Evolutionary conservation across 2,797 vertebrate species (phyloP).

Genomic region (Anas acuta): DNA sequence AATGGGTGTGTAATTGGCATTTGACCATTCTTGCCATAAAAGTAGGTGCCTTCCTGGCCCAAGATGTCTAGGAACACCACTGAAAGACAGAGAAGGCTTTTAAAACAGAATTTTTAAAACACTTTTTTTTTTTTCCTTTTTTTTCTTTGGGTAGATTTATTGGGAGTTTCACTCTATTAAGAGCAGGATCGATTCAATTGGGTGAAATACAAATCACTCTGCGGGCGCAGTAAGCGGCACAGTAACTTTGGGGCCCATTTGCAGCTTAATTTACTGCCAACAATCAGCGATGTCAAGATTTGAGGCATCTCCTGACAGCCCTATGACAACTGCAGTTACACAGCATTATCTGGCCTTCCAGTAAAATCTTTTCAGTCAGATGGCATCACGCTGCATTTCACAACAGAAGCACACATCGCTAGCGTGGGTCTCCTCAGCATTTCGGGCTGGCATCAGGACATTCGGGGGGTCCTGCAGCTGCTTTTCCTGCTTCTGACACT

Average conservation of each 20-base stretch:
- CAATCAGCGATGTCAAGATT: slow-evolving; percentile 25
- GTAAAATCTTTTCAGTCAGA: slow-evolving; percentile 49
- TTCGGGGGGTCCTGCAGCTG: neutral
- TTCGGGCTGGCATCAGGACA: neutral
- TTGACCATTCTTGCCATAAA: neutral
- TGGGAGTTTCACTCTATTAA: neutral
- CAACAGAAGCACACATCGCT: neutral
- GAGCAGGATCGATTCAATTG: neutral
- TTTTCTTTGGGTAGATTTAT: neutral
- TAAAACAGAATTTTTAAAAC: neutral
- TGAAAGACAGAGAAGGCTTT: neutral
- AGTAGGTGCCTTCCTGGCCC: neutral
- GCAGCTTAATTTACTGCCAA: slow-evolving; percentile 17
- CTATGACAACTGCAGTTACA: slow-evolving; percentile 64
- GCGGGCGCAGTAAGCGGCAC: neutral
- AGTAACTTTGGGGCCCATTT: slow-evolving; percentile 12
- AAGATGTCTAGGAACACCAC: neutral
- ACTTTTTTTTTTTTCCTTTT: neutral
- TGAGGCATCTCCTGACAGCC: slow-evolving; percentile 43
- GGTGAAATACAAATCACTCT: slow-evolving; percentile 19
- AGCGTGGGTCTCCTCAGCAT: neutral
- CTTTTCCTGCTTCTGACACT: neutral
- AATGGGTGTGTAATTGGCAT: slow-evolving; percentile 6
- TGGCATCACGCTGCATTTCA: slow-evolving; percentile 36
- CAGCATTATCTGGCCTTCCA: slow-evolving; percentile 58